Percentiles rank a stretch among this genome's conserved stretches.
Evolutionary conservation across 2,888 invertebrate species (phyloP).

Genomic region (Therioaphis trifolii): DNA sequence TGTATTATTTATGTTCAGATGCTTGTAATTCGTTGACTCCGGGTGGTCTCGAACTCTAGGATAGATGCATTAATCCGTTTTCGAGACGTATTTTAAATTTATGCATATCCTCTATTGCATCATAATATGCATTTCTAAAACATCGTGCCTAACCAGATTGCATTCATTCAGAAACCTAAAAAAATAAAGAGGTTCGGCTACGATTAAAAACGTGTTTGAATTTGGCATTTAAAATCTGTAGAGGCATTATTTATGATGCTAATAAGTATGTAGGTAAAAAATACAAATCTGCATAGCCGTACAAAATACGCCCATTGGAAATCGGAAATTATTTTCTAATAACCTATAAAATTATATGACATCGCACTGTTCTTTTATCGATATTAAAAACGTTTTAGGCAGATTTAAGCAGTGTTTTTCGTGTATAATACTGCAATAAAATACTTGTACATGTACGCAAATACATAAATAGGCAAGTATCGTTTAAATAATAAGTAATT

Average conservation of each 20-base stretch:
- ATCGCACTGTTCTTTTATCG: too few species aligned
- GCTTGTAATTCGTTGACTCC: slow-evolving; percentile 15
- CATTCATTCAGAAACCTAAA: slow-evolving; percentile 9
- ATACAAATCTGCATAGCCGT: neutral
- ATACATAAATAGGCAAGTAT: too few species aligned
- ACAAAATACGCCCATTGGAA: neutral
- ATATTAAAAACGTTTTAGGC: too few species aligned
- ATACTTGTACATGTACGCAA: too few species aligned
- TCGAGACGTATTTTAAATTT: slow-evolving; percentile 42
- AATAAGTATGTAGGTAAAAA: neutral
- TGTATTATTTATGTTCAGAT: slow-evolving; percentile 47
- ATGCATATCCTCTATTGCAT: slow-evolving; percentile 34
- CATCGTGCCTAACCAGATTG: slow-evolving; percentile 29
- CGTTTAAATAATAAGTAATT: too few species aligned
- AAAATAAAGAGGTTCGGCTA: neutral
- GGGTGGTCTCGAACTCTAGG: slow-evolving; percentile 22
- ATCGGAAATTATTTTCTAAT: neutral
- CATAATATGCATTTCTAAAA: slow-evolving; percentile 22
- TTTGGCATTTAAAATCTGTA: neutral
- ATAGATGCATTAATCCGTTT: slow-evolving; percentile 21
- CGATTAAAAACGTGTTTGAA: slow-evolving; percentile 39
- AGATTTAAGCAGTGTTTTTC: too few species aligned
- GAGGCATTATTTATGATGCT: neutral
- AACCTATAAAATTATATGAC: too few species aligned
- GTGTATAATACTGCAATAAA: too few species aligned